These are phyloP conservation scores for Oreochromis spilurus DNA, from an alignment of 2,113 vertebrate species.

Conservation along the genomic window DNA sequence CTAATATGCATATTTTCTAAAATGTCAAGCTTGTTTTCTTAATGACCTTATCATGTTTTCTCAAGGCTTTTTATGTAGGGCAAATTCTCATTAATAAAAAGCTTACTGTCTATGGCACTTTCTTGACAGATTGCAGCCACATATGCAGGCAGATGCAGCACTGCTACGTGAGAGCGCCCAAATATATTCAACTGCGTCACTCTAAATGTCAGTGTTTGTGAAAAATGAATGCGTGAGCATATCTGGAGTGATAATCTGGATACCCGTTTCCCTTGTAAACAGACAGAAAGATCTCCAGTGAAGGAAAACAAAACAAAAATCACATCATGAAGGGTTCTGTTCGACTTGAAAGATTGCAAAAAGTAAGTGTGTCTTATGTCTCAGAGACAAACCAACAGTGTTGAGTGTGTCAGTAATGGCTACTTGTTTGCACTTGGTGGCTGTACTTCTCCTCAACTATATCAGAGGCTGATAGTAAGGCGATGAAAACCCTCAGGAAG, in stretches of 20 bases:
- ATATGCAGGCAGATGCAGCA: background rate
- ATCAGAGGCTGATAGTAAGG: background rate
- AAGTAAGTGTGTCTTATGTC: background rate
- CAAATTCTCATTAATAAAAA: background rate
- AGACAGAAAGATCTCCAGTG: background rate
- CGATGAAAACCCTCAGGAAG: background rate
- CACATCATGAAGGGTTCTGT: background rate
- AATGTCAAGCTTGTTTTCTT: background rate
- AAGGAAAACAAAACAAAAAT: background rate
- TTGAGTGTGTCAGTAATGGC: background rate
- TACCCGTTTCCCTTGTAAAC: background rate
- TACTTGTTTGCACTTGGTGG: background rate
- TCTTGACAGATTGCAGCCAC: background rate
- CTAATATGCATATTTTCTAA: background rate
- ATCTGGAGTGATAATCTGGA: slow-evolving; percentile 18
- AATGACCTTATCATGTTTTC: background rate
- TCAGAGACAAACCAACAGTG: background rate
- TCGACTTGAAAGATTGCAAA: background rate
- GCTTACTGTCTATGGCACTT: background rate
- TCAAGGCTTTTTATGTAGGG: background rate
- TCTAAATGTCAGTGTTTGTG: slow-evolving; percentile 30
- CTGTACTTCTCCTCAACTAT: background rate
- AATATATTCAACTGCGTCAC: slow-evolving; percentile 11
- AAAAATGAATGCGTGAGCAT: background rate
- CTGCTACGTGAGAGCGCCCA: background rate